Base-by-base conservation (phyloP, 2,888 invertebrate species). In the Brachyptera risi region DNA sequence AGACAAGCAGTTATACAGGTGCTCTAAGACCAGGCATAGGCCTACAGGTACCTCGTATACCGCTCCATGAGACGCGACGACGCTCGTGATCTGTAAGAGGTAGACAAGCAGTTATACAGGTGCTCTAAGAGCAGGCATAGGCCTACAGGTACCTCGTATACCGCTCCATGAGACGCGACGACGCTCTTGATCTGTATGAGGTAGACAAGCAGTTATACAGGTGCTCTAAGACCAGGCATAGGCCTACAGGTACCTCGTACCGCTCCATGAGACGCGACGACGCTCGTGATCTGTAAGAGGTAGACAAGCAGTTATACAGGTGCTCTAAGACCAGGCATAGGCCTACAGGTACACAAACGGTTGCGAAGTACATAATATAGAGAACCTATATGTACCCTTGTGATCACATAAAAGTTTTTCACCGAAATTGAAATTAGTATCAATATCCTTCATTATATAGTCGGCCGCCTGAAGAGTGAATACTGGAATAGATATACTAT, bases 111-210 rank as follows among this genome's bases (percentile, higher is more conserved):
- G 31, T 11, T 7, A 31, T 31, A 11, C 31, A 31, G 5, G 5
- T 31, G 31, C 11, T 31, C 5, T 31, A 11, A 11, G 11, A 31
- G n/a, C n/a, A n/a, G n/a, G n/a, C n/a, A n/a, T n/a, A n/a, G n/a
- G 84, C 71, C 96, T 90, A 62, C 90, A 89, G 59, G 97, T 81
- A n/a, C 75, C 96, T 95, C 78, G 97, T 96, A 78, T 96, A 97
- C 58, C 92, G 83, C 79, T 94, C 93, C 93, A 93, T 93, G 71
- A 87, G 85, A 77, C 88, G 88, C 73, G 89, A 90, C 67, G 88
- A 85, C 68, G 90, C 90, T 73, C 90, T 85, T 69, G 90, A 87
- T 79, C 92, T 92, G 44, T 31, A 31, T 7, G 5, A 31, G 7
- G 11, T 7, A 5, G 11, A 5, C 11, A 5, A 31, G 5, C 11